Conservation (phyloP, 2,888 invertebrate genomes). For the Melipona beecheii region DNA sequence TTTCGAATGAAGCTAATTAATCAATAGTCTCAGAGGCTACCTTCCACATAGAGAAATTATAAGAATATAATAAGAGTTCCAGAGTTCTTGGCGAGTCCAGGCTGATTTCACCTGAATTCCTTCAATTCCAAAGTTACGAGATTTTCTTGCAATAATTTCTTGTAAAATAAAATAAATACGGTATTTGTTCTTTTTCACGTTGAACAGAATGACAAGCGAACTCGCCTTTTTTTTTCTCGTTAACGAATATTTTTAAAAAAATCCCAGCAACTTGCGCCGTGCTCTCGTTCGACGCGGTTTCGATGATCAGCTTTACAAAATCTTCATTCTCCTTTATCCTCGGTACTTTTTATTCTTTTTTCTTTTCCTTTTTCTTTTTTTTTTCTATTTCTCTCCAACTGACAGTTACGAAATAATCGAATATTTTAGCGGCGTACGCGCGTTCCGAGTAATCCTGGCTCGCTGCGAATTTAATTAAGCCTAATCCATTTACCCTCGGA, state of each 20-base stretch:
- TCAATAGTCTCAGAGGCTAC: too few species aligned
- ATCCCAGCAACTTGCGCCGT: neutral
- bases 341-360: neutral
- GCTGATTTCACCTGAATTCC: too few species aligned
- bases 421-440: slow-evolving; percentile 32
- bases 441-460: slow-evolving; percentile 29
- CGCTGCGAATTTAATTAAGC: slow-evolving; percentile 55
- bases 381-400: neutral
- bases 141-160: too few species aligned
- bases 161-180: too few species aligned
- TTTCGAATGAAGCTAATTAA: too few species aligned
- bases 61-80: too few species aligned
- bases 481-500: slow-evolving; percentile 51
- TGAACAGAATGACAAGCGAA: too few species aligned
- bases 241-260: neutral
- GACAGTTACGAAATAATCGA: slow-evolving; percentile 22
- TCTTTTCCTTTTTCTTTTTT: neutral
- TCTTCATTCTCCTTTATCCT: neutral
- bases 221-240: too few species aligned
- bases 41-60: too few species aligned
- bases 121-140: too few species aligned
- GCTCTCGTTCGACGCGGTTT: neutral
- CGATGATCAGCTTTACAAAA: neutral
- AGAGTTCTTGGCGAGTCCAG: neutral
- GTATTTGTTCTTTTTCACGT: too few species aligned